Percentiles rank a stretch among this genome's conserved stretches.
Evolutionary conservation across 1,140 invertebrate genomes (phyloP).

Genomic region (Onthophagus taurus): DNA sequence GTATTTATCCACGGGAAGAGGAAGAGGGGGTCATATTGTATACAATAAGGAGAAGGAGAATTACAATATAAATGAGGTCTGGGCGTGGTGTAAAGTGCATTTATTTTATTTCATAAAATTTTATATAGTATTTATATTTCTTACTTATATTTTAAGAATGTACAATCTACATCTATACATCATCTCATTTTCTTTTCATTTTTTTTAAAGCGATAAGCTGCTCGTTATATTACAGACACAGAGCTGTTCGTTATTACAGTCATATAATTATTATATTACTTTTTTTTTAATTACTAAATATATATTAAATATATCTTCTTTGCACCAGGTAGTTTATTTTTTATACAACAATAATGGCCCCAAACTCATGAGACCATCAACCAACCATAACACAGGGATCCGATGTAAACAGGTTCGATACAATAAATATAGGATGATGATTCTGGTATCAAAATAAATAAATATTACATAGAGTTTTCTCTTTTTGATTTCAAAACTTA

Average conservation of each 20-base stretch:
- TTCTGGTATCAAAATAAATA: no score
- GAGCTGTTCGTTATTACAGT: no score
- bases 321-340: slow-evolving; percentile 17
- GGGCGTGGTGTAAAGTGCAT: slow-evolving; percentile 14
- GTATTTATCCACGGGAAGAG: not conserved
- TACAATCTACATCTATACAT: slow-evolving; percentile 17
- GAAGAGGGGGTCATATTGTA: not conserved
- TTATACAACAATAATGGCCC: slow-evolving; percentile 16
- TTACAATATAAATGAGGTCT: no score
- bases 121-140: no score
- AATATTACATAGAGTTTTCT: no score
- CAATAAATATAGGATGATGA: no score
- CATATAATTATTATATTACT: slow-evolving; percentile 17
- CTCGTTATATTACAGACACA: slow-evolving; percentile 14
- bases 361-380: no score
- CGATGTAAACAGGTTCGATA: no score
- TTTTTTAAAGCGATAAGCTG: slow-evolving; percentile 16
- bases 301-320: slow-evolving; percentile 19
- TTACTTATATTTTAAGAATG: slow-evolving; percentile 11
- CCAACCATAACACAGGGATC: no score
- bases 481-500: no score
- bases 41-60: no score
- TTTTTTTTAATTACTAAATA: slow-evolving; percentile 17
- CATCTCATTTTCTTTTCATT: no score
- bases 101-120: not conserved